These are phyloP conservation scores for Chelonoidis abingdonii DNA, from an alignment of 2,113 vertebrate genomes.

Conservation along the genomic window DNA sequence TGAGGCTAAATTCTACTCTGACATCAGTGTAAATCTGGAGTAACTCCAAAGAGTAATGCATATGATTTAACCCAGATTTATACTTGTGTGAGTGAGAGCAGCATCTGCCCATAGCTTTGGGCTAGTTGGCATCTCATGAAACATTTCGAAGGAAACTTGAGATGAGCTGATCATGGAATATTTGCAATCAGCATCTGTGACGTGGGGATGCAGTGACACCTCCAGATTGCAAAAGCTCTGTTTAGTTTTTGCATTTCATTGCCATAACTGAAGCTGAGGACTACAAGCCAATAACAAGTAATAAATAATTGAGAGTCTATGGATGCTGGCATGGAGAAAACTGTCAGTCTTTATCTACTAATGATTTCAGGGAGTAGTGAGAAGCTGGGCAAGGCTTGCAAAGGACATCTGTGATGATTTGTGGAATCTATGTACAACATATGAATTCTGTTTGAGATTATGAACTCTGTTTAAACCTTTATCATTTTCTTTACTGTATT, in stretches of 20 bases:
- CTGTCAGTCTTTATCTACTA: neutral
- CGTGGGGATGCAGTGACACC: neutral
- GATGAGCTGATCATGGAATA: neutral
- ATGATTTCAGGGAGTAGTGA: neutral
- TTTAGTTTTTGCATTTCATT: slow-evolving; percentile 16
- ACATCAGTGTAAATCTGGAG: fast-evolving
- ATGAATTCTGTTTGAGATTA: too few relatives aligned
- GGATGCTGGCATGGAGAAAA: neutral
- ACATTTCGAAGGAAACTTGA: neutral
- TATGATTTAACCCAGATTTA: neutral
- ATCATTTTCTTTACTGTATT: too few relatives aligned
- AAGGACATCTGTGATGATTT: too few relatives aligned
- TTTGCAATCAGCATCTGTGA: neutral
- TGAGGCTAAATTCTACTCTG: fast-evolving
- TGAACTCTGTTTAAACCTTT: too few relatives aligned
- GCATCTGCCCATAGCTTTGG: neutral
- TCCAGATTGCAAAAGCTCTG: neutral
- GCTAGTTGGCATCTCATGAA: neutral
- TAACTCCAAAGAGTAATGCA: too few relatives aligned
- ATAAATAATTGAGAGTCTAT: neutral
- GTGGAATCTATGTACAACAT: too few relatives aligned
- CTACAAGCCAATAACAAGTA: neutral
- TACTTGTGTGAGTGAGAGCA: neutral
- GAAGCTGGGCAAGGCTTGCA: neutral
- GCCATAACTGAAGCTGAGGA: neutral